Conservation (phyloP, 1,140 invertebrate species). For the Dolichoris vasculosae region DNA sequence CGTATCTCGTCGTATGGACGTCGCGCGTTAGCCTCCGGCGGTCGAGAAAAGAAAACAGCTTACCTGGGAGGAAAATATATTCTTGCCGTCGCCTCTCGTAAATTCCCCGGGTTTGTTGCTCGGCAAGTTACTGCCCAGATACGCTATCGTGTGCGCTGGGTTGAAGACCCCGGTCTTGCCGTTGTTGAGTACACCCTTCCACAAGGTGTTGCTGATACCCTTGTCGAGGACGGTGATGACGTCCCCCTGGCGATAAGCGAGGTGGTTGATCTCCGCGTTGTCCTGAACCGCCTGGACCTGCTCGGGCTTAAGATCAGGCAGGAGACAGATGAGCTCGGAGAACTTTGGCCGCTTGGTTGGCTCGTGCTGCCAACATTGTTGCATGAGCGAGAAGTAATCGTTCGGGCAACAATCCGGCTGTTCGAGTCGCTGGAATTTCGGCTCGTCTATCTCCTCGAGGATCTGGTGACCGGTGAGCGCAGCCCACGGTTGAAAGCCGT, state of each 20-base stretch:
- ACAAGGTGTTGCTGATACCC: conserved; percentile 78
- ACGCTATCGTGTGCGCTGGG: conserved; percentile 91
- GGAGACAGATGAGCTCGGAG: conserved; percentile 84
- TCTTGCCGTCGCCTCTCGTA: conserved; percentile 76
- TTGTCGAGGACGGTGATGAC: conserved; percentile 96
- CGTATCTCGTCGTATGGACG: too few relatives aligned
- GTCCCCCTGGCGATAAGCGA: conserved; percentile 91
- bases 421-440: conserved; percentile 91
- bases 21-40: too few relatives aligned
- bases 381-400: conserved; percentile 94
- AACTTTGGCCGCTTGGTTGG: conserved; percentile 93
- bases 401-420: conserved; percentile 95
- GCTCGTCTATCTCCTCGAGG: conserved; percentile 95
- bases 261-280: conserved; percentile 77
- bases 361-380: conserved; percentile 96
- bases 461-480: conserved; percentile 97
- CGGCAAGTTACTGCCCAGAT: conserved; percentile 87
- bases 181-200: conserved; percentile 89
- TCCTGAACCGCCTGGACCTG: conserved; percentile 88
- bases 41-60: conserved; percentile 61
- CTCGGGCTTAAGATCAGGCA: conserved; percentile 93
- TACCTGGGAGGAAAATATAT: conserved; percentile 77
- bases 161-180: conserved; percentile 93
- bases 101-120: conserved; percentile 79
- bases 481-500: conserved; percentile 98